These are phyloP conservation scores for Hydropsyche tenuis DNA, from an alignment of 1,140 invertebrate species.

Conservation along the genomic window DNA sequence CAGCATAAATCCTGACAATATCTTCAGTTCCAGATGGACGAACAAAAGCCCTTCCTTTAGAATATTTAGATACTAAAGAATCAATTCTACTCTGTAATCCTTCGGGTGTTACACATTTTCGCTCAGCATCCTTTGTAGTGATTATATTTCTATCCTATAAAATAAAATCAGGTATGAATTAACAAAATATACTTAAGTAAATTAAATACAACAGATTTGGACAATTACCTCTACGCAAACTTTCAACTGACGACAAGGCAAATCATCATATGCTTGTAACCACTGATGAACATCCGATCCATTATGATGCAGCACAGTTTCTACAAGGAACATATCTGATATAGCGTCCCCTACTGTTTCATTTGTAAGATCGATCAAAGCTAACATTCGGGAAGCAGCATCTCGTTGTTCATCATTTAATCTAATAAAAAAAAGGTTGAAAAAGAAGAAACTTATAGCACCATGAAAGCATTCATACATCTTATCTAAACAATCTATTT, in stretches of 20 bases:
- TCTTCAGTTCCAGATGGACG: conserved; percentile 98
- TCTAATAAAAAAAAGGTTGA: conserved; percentile 20
- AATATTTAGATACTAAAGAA: conserved; percentile 71
- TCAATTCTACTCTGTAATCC: conserved; percentile 87
- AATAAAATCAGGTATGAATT: conserved; percentile 29
- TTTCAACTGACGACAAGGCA: conserved; percentile 90
- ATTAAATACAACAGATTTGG: neutral
- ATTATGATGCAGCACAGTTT: conserved; percentile 83
- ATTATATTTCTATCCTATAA: conserved; percentile 82
- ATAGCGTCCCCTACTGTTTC: conserved; percentile 97
- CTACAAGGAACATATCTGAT: conserved; percentile 93
- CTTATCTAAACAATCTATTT: neutral
- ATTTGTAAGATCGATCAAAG: conserved; percentile 87
- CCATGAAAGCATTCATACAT: no score
- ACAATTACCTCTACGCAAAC: conserved; percentile 73
- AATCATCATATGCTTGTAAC: conserved; percentile 81
- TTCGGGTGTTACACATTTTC: conserved; percentile 76
- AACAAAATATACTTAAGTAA: no score
- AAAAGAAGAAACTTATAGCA: no score
- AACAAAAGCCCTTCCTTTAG: conserved; percentile 84
- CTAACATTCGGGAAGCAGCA: conserved; percentile 68
- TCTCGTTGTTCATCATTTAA: conserved; percentile 53
- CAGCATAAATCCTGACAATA: conserved; percentile 94
- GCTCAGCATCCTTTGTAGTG: conserved; percentile 85
- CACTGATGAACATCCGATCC: conserved; percentile 83